Evolutionary conservation across 2,888 invertebrate species (phyloP), one percentile per base, ranked within the genome.

Genomic region (Caenorhabditis sinica): DNA sequence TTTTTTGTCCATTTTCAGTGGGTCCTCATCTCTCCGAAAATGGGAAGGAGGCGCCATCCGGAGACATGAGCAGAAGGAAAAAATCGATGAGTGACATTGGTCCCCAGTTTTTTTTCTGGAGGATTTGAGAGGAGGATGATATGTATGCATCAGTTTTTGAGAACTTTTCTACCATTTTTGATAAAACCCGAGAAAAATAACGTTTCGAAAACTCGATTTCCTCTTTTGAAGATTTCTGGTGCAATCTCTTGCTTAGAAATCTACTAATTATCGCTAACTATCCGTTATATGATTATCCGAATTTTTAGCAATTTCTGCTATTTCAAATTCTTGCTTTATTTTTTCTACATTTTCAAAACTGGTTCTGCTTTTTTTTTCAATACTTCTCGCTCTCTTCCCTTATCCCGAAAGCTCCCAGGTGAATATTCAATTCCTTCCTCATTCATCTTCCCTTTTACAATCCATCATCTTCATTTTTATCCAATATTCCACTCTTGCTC

Each of bases 381-480:
- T 65, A n/a, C n/a, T 51, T 30, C 49, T 30, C 17, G 33, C 43
- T 40, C 3, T 3, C 40, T 45, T 23, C 20, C 6, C 2, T 30
- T 28, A 28, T 49, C 28, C 49, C 63, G 40, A 53, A 65, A 63
- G 51, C 36, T 68, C 68, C 68, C 53, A 68, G 68, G 68, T 68
- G 68, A 53, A 68, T 53, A 68, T 51, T 33, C 65, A 43, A 53
- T 63, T 30, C 58, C 23, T 58, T 40, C 36, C 58, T 56, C 63
- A 1, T 65, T 40, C n/a, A n/a, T n/a, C n/a, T n/a, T n/a, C n/a
- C n/a, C n/a, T 75, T 23, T 17, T 43, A 13, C 43, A 23, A 58
- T 73, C 65, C 60, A 40, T 68, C 66, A 68, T 60, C 30, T 63
- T 45, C 43, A 30, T 9, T 72, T 58, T 61, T 60, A n/a, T 58